phyloP scores from a whole-genome alignment of 1,140 invertebrate species.

The Eurosta solidaginis region DNA sequence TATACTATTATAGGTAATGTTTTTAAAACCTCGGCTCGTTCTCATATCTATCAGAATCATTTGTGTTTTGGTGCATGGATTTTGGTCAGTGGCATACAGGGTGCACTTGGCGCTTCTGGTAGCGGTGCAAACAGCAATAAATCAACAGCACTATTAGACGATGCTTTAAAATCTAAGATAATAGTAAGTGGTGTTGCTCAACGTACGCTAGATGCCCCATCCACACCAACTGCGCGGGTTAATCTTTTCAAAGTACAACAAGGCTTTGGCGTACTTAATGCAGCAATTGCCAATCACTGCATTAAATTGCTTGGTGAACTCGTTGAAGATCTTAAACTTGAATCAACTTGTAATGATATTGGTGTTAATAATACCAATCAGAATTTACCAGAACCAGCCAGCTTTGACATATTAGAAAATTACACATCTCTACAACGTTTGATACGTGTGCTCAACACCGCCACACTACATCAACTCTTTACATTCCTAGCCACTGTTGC shows the following conservation, averaged over 20 bases:
- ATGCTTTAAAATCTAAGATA: conserved; percentile 12
- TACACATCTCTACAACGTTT: conserved; percentile 64
- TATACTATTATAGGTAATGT: conserved; percentile 80
- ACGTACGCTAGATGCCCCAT: conserved; percentile 36
- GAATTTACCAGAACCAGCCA: conserved; percentile 59
- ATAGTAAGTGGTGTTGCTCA: not conserved
- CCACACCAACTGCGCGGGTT: conserved; percentile 53
- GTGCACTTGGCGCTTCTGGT: conserved; percentile 62
- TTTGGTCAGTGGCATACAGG: conserved; percentile 82
- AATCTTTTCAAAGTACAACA: conserved; percentile 67
- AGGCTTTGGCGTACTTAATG: conserved; percentile 80
- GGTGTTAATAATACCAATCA: conserved; percentile 55
- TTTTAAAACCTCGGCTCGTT: conserved; percentile 82
- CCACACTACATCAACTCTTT: conserved; percentile 75
- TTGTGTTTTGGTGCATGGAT: conserved; percentile 86
- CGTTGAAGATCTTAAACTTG: conserved; percentile 72
- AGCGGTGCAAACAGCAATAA: conserved; percentile 39
- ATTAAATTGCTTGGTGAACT: conserved; percentile 69
- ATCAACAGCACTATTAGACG: conserved; percentile 14
- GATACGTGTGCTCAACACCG: conserved; percentile 57
- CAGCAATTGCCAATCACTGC: conserved; percentile 77
- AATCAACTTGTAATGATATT: conserved; percentile 66
- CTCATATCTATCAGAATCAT: conserved; percentile 86
- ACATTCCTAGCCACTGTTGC: conserved; percentile 86
- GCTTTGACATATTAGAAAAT: conserved; percentile 56